phyloP scores from a whole-genome alignment of 1,140 invertebrate species.

The Drosophila ananassae region DNA sequence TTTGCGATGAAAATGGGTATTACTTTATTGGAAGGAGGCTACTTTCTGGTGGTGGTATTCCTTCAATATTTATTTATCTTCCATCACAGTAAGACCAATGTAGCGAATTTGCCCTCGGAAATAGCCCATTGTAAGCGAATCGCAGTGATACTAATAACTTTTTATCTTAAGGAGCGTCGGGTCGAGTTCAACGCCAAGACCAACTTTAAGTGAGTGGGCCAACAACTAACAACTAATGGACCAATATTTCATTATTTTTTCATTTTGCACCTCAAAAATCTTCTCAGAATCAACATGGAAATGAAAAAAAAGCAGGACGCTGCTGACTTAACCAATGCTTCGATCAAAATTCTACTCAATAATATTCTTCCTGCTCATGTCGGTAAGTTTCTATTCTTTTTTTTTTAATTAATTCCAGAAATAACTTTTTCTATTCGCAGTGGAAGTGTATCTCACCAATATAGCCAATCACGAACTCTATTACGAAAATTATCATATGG shows the following conservation, averaged over 20 bases:
- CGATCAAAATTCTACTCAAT: conserved; percentile 92
- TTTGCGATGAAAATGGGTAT: conserved; percentile 91
- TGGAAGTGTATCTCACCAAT: conserved; percentile 88
- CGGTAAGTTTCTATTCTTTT: conserved; percentile 85
- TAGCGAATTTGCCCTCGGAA: conserved; percentile 87
- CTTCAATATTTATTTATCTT: conserved; percentile 85
- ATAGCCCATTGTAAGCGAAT: conserved; percentile 89
- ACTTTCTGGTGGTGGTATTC: conserved; percentile 89
- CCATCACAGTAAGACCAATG: conserved; percentile 87
- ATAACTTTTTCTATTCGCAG: not conserved
- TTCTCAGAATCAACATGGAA: conserved; percentile 84
- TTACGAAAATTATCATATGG: conserved; percentile 91
- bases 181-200: conserved; percentile 94
- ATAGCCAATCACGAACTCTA: conserved; percentile 90
- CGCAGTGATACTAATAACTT: conserved; percentile 87
- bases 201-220: conserved; percentile 85
- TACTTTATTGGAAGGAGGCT: conserved; percentile 86
- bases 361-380: conserved; percentile 94
- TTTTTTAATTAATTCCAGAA: not conserved
- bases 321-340: conserved; percentile 89
- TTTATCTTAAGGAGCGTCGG: conserved; percentile 93
- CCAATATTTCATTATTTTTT: not conserved
- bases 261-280: not conserved
- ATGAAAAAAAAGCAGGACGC: conserved; percentile 91
- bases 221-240: too few species aligned